Conservation (phyloP, 2,888 invertebrate genomes). For the Andricus quercusramuli region DNA sequence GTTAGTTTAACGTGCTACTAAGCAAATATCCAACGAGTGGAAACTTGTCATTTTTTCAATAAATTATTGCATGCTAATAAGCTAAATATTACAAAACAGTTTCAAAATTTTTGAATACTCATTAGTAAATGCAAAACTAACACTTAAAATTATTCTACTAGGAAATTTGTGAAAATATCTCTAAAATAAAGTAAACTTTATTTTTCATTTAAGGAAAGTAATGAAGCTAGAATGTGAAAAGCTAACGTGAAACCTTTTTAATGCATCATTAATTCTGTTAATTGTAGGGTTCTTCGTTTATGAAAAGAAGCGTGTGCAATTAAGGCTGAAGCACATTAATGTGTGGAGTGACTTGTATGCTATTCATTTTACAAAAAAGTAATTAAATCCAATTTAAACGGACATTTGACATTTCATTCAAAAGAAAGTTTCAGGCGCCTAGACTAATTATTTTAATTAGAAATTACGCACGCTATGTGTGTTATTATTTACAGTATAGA, state of each 20-base stretch:
- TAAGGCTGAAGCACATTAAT: not conserved
- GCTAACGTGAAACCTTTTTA: not conserved
- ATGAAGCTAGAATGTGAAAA: not conserved
- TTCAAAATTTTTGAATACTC: not conserved
- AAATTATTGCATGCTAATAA: not conserved
- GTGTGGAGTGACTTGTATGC: too few relatives aligned
- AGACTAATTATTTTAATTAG: too few relatives aligned
- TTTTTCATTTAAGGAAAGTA: too few relatives aligned
- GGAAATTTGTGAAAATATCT: not conserved
- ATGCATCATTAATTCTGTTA: slow-evolving; percentile 1
- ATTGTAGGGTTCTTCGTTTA: not conserved
- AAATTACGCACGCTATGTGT: too few relatives aligned
- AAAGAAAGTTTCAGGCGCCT: too few relatives aligned
- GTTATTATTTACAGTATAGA: too few relatives aligned
- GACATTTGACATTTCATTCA: too few relatives aligned
- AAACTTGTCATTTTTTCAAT: slow-evolving; percentile 9
- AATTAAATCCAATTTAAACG: too few relatives aligned
- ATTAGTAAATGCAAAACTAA: not conserved
- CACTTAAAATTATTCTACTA: not conserved
- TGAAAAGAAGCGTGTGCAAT: slow-evolving; percentile 5
- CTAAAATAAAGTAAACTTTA: not conserved
- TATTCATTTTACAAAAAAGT: too few relatives aligned
- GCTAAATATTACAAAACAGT: not conserved
- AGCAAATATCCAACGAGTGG: slow-evolving; percentile 22
- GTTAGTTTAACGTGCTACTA: slow-evolving; percentile 4